Base-by-base conservation (phyloP, 2,888 invertebrate genomes). In the Alviniconcha strummeri region DNA sequence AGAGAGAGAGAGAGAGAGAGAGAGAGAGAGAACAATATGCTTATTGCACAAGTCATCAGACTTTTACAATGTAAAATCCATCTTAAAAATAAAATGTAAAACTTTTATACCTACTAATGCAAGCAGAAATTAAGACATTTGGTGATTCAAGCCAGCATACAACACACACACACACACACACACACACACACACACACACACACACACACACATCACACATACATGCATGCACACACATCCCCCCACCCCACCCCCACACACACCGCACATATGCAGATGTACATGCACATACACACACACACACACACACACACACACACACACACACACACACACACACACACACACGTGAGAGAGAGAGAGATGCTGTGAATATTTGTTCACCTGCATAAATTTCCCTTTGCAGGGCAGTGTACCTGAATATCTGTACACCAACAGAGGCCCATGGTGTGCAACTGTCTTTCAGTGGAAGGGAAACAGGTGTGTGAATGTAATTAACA, bases 341-440 rank as follows among this genome's bases (percentile, higher is more conserved):
- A 76, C 56, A n/a, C 76, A 55, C 56, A 0, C 1, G 36, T 1
- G 36, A 36, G 36, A 36, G 36, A 36, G 36, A 36, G 36, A 36
- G 36, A 36, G 36, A 36, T 36, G 36, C 36, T 36, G 36, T 36
- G 36, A 36, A 3, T 36, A 36, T 36, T 36, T 36, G 36, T 36
- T 36, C 36, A 36, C 36, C 36, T 36, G 36, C 36, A 36, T 36
- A 36, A 36, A 36, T 36, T 36, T 36, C 36, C 36, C 36, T 36
- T 88, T 88, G 83, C 87, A 91, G 91, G 15, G 90, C 88, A 82
- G 89, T 91, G 4, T 91, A 90, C 83, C 83, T 91, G 72, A 86
- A 88, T 55, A 88, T 91, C 36, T 84, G 85, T 17, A 87, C 86
- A 64, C 90, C 91, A 82, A 90, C 91, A 80, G 88, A 88, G 80